A percentile compares a stretch with the other conserved stretches of the same genome.
Conservation (phyloP, 2,797 vertebrate genomes). For the Morelia viridis region DNA sequence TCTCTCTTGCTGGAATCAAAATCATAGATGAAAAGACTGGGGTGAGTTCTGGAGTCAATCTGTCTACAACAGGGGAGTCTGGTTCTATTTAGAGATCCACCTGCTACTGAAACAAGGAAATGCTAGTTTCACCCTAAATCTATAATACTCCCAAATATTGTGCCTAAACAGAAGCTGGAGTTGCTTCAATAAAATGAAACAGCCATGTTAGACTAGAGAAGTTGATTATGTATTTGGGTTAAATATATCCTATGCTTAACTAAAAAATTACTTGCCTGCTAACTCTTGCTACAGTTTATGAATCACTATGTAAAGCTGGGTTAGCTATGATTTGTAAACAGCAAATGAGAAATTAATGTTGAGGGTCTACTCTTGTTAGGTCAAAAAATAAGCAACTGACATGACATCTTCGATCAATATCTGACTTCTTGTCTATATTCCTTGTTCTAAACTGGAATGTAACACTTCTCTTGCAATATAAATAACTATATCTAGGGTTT, state of each 20-base stretch:
- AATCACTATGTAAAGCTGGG: not conserved
- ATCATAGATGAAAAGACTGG: constrained; percentile 95
- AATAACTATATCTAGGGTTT: too few relatives aligned
- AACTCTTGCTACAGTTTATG: not conserved
- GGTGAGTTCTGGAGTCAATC: constrained; percentile 75
- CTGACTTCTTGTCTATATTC: not conserved
- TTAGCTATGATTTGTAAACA: not conserved
- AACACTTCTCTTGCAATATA: not conserved
- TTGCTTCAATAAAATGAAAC: not conserved
- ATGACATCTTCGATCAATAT: not conserved
- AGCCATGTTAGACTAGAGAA: not conserved
- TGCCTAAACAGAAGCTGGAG: not conserved
- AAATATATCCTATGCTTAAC: not conserved
- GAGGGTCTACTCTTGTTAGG: not conserved
- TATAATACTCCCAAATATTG: not conserved
- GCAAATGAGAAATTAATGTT: not conserved
- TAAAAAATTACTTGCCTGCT: not conserved
- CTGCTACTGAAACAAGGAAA: not conserved
- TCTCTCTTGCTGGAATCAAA: constrained; percentile 93
- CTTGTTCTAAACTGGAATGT: not conserved
- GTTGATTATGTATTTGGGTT: not conserved
- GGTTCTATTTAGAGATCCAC: not conserved
- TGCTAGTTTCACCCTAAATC: not conserved
- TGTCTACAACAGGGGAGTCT: not conserved
- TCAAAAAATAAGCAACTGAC: not conserved